Evolutionary conservation across 2,113 vertebrate species (phyloP).

Genomic region (Gymnocephalus cernua): DNA sequence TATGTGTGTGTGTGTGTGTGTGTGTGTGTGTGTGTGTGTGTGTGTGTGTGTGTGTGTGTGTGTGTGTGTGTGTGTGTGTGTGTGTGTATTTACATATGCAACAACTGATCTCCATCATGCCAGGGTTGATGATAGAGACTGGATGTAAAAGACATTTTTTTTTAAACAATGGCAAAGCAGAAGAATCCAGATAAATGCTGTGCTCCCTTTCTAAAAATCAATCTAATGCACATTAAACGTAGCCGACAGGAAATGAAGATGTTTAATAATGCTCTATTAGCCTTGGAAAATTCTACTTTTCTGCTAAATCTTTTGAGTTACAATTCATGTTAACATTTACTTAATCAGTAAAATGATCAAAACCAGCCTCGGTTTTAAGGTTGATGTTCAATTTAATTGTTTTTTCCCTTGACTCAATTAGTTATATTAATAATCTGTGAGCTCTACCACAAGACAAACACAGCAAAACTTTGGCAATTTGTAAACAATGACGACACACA

Average conservation of each 20-base stretch:
- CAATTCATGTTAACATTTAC: not conserved
- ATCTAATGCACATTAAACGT: not conserved
- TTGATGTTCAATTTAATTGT: not conserved
- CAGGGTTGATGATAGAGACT: not conserved
- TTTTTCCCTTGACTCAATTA: not conserved
- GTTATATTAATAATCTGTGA: not conserved
- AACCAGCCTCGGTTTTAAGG: not conserved
- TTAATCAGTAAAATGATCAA: not conserved
- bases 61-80: fast-evolving
- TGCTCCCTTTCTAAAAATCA: not conserved
- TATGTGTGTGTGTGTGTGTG: too few species aligned
- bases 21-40: too few species aligned
- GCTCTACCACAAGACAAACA: not conserved
- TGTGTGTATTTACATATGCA: not conserved
- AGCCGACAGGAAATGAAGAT: not conserved
- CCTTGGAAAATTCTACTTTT: not conserved
- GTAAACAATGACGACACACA: not conserved
- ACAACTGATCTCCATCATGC: not conserved
- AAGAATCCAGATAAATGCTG: not conserved
- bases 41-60: too few species aligned
- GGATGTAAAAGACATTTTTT: too few species aligned
- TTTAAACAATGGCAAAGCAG: not conserved
- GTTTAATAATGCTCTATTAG: not conserved
- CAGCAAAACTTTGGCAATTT: not conserved
- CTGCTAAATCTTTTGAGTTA: not conserved